Conservation (phyloP, 2,797 vertebrate species). For the Sebastiscus albofasciatus region DNA sequence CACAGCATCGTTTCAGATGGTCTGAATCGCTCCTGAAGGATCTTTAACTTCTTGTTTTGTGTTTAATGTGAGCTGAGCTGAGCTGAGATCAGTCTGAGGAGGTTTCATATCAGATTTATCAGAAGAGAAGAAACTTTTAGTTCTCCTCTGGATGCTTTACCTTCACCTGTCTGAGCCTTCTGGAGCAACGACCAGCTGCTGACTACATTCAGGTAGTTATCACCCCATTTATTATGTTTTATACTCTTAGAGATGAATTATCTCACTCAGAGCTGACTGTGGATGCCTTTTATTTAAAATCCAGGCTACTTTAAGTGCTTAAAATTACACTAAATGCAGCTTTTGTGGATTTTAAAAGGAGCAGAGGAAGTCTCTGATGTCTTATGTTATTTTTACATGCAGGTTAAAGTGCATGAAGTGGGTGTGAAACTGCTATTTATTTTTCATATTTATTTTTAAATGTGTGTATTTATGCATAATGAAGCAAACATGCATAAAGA, state of each 20-base stretch:
- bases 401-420: not conserved
- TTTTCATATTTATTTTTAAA: too few species aligned
- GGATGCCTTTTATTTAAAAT: not conserved
- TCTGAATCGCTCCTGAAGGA: not conserved
- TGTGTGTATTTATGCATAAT: too few species aligned
- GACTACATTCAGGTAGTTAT: constrained; percentile 24
- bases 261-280: not conserved
- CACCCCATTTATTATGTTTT: not conserved
- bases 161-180: not conserved
- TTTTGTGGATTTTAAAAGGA: not conserved
- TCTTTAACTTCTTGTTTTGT: not conserved
- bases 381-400: too few species aligned
- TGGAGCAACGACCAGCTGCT: too few species aligned
- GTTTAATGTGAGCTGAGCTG: rapidly evolving
- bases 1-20: not conserved
- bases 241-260: too few species aligned
- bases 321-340: too few species aligned
- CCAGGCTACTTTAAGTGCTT: not conserved
- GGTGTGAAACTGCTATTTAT: not conserved
- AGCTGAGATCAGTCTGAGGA: not conserved
- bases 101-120: not conserved
- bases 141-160: not conserved
- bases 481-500: too few species aligned
- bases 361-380: not conserved
- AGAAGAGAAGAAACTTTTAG: not conserved